Base-by-base conservation (phyloP, 1,140 invertebrate genomes). In the Drosophila subobscura region DNA sequence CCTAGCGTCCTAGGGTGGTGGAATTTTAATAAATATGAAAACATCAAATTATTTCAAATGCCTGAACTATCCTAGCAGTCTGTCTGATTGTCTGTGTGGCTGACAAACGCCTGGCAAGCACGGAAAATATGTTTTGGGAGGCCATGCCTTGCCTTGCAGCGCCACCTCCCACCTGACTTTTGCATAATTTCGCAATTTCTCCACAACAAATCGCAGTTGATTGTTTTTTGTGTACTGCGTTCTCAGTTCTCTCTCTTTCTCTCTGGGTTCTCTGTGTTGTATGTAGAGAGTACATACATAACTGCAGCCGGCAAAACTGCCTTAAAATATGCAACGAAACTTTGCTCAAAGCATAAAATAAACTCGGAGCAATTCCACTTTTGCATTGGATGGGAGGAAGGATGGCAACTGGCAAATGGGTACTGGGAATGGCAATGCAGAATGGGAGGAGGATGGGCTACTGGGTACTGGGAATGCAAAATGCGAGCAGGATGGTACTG, bases 21-120 rank as follows among this genome's bases (percentile, higher is more conserved):
- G 74, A 86, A 86, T 86, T 86, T 37, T 88, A 88, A 86, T 86
- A 86, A 86, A 86, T 86, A 86, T 86, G 84, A 86, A 86, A 86
- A 88, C 81, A 86, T 86, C 81, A 86, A 86, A 86, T 86, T 86
- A 86, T 86, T 86, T 86, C 81, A 88, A 86, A 86, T 86, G 83
- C 64, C 65, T 86, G 77, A 73, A 63, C 81, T 64, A 76, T 86
- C 76, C 56, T 44, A 60, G 59, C 42, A 45, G 42, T 50, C 58
- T 25, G 37, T 45, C 52, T 46, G 50, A 33, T 45, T 40, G 20
- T 56, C 58, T 23, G 42, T 56, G 40, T 25, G 55, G 25, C 71
- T 79, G 81, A 85, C 83, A 85, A 85, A 85, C 81, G 81, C 51
- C 58, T 37, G 83, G 41, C 51, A 52, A 60, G 81, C 81, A 88